phyloP scores from a whole-genome alignment of 2,888 invertebrate species.

The Athetis lepigone region DNA sequence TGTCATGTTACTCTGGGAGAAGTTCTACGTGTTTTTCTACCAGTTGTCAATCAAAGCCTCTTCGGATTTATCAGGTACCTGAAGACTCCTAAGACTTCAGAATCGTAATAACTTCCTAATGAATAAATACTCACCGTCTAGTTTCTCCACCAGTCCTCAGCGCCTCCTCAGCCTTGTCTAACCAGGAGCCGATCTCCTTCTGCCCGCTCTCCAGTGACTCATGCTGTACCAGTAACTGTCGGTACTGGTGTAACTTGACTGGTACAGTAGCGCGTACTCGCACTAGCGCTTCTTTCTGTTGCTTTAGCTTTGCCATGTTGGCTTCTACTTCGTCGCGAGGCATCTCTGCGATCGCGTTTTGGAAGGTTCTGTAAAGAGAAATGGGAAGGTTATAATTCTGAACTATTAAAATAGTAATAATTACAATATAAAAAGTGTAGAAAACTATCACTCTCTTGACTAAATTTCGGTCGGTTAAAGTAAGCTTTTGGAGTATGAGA shows the following conservation, averaged over 20 bases:
- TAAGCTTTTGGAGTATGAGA: no score
- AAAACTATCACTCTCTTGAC: no score
- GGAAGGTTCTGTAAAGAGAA: constrained; percentile 92
- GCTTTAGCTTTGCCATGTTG: constrained; percentile 96
- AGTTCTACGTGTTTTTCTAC: no score
- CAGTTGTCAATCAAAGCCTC: no score
- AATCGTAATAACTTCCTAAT: not conserved
- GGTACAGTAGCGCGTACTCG: constrained; percentile 95
- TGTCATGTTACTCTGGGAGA: no score
- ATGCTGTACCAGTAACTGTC: constrained; percentile 96
- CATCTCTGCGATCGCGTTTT: constrained; percentile 96
- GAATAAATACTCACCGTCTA: constrained; percentile 72
- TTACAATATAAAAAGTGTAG: no score
- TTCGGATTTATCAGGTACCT: no score
- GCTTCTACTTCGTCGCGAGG: constrained; percentile 97
- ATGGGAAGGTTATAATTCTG: not conserved
- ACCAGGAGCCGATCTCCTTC: constrained; percentile 96
- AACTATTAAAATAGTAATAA: no score
- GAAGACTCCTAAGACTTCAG: not conserved
- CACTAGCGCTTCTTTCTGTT: constrained; percentile 96
- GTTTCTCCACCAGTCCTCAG: constrained; percentile 86
- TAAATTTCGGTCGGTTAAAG: no score
- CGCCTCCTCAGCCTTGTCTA: constrained; percentile 95
- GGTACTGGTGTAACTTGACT: constrained; percentile 94
- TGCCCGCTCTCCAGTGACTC: constrained; percentile 97